Conservation (phyloP, 1,140 invertebrate genomes). For the Ptiloglossa arizonensis region DNA sequence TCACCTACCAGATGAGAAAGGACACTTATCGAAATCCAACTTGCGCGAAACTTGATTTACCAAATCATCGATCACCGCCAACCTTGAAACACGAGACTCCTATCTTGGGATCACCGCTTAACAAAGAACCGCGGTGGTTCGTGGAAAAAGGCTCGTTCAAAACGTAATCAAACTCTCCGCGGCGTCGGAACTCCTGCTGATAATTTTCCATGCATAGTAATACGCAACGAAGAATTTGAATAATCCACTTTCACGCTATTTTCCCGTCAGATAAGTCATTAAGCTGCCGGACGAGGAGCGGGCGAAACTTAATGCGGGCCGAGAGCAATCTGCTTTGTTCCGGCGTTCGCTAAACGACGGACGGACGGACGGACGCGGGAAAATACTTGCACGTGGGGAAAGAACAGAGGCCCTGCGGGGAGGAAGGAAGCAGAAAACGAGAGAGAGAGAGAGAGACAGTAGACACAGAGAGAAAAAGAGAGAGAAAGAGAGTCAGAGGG, state of each 20-base stretch:
- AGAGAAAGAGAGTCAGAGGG: neutral
- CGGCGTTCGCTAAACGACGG: neutral
- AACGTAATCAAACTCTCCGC: constrained; percentile 27
- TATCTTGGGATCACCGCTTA: no score
- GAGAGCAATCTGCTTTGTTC: constrained; percentile 38
- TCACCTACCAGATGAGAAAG: no score
- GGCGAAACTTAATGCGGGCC: constrained; percentile 30
- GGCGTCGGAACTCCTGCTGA: constrained; percentile 14
- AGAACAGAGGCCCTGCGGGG: neutral
- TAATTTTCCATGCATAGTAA: constrained; percentile 54
- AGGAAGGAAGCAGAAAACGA: neutral
- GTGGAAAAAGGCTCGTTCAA: neutral
- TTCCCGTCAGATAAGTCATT: constrained; percentile 54
- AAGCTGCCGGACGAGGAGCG: constrained; percentile 33
- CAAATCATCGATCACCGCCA: no score
- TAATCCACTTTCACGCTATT: constrained; percentile 54
- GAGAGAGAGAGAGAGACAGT: neutral
- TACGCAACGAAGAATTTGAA: constrained; percentile 51
- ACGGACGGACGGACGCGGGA: neutral
- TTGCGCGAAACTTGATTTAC: no score
- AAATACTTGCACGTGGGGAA: neutral
- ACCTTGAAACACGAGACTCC: no score
- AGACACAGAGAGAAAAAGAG: neutral
- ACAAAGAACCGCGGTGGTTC: neutral
- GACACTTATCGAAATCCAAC: no score